phyloP scores from a whole-genome alignment of 2,797 vertebrate species.

The Melanogrammus aeglefinus region DNA sequence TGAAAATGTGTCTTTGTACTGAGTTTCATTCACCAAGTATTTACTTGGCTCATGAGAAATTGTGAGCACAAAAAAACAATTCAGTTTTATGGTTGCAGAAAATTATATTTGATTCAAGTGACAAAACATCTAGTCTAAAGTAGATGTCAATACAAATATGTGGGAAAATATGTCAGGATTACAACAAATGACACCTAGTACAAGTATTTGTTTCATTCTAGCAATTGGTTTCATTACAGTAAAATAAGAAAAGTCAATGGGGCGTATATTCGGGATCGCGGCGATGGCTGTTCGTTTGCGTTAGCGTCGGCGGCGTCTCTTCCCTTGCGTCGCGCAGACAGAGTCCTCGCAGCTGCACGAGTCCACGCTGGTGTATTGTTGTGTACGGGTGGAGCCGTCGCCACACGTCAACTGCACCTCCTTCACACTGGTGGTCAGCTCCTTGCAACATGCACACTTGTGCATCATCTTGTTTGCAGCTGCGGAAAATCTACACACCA shows the following conservation, averaged over 20 bases:
- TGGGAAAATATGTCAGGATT: conserved; percentile 17
- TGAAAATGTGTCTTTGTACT: not conserved
- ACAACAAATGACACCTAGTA: conserved; percentile 24
- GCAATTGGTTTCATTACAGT: not conserved
- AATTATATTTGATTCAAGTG: conserved; percentile 28
- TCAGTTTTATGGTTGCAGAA: conserved; percentile 35
- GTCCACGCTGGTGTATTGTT: conserved; percentile 71
- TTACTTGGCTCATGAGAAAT: not conserved
- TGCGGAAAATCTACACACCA: conserved; percentile 76
- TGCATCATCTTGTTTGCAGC: conserved; percentile 70
- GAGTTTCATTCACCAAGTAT: not conserved
- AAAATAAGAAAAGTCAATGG: not conserved
- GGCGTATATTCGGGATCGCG: not conserved
- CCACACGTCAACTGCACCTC: conserved; percentile 74
- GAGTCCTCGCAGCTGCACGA: conserved; percentile 71
- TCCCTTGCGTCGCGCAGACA: conserved; percentile 29
- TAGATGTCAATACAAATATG: conserved; percentile 11
- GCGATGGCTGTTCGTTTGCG: not conserved
- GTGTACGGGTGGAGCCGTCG: conserved; percentile 52
- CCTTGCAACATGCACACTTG: conserved; percentile 83
- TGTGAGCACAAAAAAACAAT: conserved; percentile 9
- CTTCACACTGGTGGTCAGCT: conserved; percentile 63
- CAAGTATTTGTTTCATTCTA: not conserved
- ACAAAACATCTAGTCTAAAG: conserved; percentile 21
- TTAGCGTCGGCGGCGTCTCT: not conserved